Base-by-base conservation (phyloP, 1,140 invertebrate genomes). In the Drosophila varians region DNA sequence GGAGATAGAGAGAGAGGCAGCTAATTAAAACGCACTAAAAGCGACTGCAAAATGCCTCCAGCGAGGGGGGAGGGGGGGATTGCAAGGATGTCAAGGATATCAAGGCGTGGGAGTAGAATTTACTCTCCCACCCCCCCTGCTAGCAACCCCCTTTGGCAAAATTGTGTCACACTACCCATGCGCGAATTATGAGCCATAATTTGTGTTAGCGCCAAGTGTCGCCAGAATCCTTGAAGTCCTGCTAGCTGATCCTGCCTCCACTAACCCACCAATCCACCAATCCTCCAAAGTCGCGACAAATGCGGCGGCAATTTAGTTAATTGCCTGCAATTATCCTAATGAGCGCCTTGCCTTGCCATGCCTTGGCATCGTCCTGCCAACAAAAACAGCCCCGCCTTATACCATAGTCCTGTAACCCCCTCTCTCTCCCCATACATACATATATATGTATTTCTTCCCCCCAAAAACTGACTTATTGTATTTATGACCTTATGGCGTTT, bases 301-400 rank as follows among this genome's bases (percentile, higher is more conserved):
- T 87, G 82, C 70, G 83, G 77, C 82, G 74, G 82, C 82, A 87
- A 87, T 87, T 87, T 87, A 87, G 82, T 87, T 87, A 87, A 87
- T 87, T 87, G 82, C 82, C 83, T 82, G 82, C 82, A 87, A 87
- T 87, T 87, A 87, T 87, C 83, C 83, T 87, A 87, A 87, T 87
- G 82, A 87, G 82, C 82, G 82, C 82, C 82, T 86, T 87, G 82
- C 82, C 80, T 80, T 58, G 4, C 73, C 58, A 49, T 82, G 77
- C 77, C 68, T 31, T 31, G 28, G 8, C 9, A 11, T 31, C 28
- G 60, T 43, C 38, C 21, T 40, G 25, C 56, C 31, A 25, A 45
- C 45, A n/a, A 11, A 25, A 9, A 42, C 16, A 26, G 57, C 26
- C 25, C 28, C 8, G n/a, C n/a, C n/a, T n/a, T n/a, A n/a, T n/a